Evolutionary conservation across 2,888 invertebrate genomes (phyloP), one percentile per base, ranked within the genome.

Genomic region (Agrochola macilenta): DNA sequence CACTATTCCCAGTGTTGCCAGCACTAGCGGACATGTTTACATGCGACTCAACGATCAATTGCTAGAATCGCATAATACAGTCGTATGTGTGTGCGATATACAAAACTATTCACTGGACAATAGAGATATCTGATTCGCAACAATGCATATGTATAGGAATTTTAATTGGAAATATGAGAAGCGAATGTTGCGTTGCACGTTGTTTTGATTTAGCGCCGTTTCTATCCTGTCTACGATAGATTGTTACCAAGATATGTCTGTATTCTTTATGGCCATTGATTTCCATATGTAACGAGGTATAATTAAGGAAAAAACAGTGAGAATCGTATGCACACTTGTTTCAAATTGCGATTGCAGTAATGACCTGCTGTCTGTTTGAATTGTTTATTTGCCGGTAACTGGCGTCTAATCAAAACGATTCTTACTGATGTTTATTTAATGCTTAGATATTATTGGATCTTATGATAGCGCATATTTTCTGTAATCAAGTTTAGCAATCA

Each of bases 151-250:
- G 92, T 93, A 94, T 92, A 94, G 95, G 95, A 94, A 95, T 95
- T 94, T 95, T 96, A 96, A 96, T 95, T 95, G 93, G 96, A 94
- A 95, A 96, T 95, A 93, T 93, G 95, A 96, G 94, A 91, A 89
- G 91, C 87, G 89, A 93, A 91, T 93, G 91, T 90, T 89, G 87
- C 89, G 88, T 74, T 86, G 35, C 74, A 72, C 77, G 78, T 88
- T 91, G 93, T 93, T 93, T 88, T 92, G 93, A 92, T 93, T 93
- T 91, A 91, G 88, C 91, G 89, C 86, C 89, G 89, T 91, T 92
- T 92, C 93, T 94, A 92, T 89, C 85, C 88, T 89, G 89, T 83
- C 87, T 88, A 83, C 88, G 82, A 87, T 90, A 92, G 92, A 91
- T 92, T 90, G 87, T 88, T 88, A 83, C 83, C 76, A 82, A 90